phyloP scores from a whole-genome alignment of 1,140 invertebrate species.

The Oryctes rhinoceros region DNA sequence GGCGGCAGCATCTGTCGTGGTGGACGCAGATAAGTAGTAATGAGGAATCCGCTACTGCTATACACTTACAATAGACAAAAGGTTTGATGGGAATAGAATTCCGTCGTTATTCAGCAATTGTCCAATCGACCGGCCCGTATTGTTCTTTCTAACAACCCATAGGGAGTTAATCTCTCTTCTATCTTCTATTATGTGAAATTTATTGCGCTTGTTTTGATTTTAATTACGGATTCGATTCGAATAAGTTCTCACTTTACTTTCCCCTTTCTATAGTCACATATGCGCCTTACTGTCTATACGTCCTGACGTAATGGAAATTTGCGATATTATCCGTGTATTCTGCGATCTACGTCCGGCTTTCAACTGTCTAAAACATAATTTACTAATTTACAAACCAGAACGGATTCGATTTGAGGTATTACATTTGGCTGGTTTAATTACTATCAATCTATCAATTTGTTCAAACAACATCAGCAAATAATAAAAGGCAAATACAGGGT shows the following conservation, averaged over 20 bases:
- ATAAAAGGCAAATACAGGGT: no score
- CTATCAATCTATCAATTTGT: no score
- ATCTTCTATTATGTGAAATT: constrained; percentile 28
- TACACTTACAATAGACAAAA: constrained; percentile 26
- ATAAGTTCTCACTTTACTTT: constrained; percentile 1
- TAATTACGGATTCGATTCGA: not conserved
- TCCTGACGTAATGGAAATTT: no score
- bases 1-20: constrained; percentile 17
- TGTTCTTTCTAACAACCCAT: constrained; percentile 28
- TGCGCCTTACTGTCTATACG: no score
- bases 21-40: constrained; percentile 24
- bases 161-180: constrained; percentile 11
- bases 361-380: no score
- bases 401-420: no score
- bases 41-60: constrained; percentile 18
- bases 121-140: constrained; percentile 8
- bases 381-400: no score
- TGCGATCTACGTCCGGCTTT: no score
- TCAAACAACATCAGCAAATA: no score
- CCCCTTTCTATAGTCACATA: not conserved
- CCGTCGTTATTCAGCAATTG: constrained; percentile 1
- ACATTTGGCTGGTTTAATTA: no score
- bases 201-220: constrained; percentile 23
- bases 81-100: constrained; percentile 22
- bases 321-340: no score